These are phyloP conservation scores for Arvicanthis niloticus DNA, from an alignment of 2,113 vertebrate genomes.

Conservation along the genomic window DNA sequence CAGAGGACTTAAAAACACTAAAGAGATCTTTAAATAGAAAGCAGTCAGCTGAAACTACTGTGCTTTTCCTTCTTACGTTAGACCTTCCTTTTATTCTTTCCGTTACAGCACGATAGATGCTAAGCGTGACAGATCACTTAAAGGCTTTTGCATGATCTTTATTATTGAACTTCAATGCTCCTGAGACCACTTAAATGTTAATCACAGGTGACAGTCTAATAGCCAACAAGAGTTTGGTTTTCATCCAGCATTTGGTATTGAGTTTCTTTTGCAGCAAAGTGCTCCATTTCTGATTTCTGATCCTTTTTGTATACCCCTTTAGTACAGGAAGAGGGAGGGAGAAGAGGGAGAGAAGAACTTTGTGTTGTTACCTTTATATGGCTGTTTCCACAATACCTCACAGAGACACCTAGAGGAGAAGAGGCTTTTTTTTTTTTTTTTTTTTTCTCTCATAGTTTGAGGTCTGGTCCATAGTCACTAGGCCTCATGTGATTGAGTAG, in stretches of 20 bases:
- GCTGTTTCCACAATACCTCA: neutral
- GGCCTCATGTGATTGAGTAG: neutral
- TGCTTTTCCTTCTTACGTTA: constrained; percentile 4
- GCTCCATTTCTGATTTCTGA: neutral
- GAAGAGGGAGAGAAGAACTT: neutral
- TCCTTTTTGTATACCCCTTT: neutral
- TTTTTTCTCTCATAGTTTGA: neutral
- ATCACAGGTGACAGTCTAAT: neutral
- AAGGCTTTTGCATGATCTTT: neutral
- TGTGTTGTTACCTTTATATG: neutral
- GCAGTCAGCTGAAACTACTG: neutral
- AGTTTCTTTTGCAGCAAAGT: neutral
- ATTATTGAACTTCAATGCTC: neutral
- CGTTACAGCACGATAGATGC: neutral
- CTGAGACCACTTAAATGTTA: neutral
- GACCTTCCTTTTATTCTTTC: neutral
- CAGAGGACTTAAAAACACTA: constrained; percentile 21
- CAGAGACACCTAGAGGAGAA: neutral
- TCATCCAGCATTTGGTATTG: neutral
- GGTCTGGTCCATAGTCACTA: neutral
- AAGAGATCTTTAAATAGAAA: constrained; percentile 39
- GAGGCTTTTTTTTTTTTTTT: neutral
- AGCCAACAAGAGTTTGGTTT: neutral
- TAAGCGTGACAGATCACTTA: neutral
- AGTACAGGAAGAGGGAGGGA: neutral